Base-by-base conservation (phyloP, 2,888 invertebrate genomes). In the Polyommatus icarus region DNA sequence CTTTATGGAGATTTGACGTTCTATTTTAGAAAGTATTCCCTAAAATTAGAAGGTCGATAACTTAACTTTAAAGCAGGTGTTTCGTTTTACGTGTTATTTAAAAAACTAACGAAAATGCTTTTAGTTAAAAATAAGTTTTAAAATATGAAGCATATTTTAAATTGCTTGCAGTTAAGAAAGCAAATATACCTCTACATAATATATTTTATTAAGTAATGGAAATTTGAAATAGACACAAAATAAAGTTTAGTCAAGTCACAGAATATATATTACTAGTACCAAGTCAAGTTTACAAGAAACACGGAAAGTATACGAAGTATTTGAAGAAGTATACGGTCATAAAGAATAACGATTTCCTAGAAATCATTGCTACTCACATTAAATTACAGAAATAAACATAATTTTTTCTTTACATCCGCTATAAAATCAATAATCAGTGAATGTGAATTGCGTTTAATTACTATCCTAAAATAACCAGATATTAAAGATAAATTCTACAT, bases 1-100 rank as follows among this genome's bases (percentile, higher is more conserved):
- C 50, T 54, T 75, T 75, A 75, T 29, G 75, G 54, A 50, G 24
- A 6, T 50, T 29, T 75, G n/a, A 50, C 24, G 50, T 75, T 75
- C 50, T 75, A 75, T 75, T 75, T 75, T 75, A 18, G 75, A 24
- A 73, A 73, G 61, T 24, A 67, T 67, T 67, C 67, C 12, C 29
- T 67, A 67, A 18, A 67, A 67, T 67, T 29, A 67, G 29, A 32
- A 67, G 29, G 67, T 10, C 29, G 67, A 67, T 67, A 67, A 32
- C 29, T 29, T 67, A 67, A 67, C 6, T 67, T 67, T 15, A 18
- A 29, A 67, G 29, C 67, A 67, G 67, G 67, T 67, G 67, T 67
- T 67, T 32, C 15, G 29, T 67, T 67, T 67, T 67, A 67, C 32
- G 67, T 2, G 29, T 67, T 32, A 40, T 29, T 67, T 29, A 67